Percentiles rank a stretch among this genome's conserved stretches.
These are phyloP conservation scores for Grammomys dolichurus DNA, from an alignment of 2,113 vertebrate species.

Conservation along the genomic window DNA sequence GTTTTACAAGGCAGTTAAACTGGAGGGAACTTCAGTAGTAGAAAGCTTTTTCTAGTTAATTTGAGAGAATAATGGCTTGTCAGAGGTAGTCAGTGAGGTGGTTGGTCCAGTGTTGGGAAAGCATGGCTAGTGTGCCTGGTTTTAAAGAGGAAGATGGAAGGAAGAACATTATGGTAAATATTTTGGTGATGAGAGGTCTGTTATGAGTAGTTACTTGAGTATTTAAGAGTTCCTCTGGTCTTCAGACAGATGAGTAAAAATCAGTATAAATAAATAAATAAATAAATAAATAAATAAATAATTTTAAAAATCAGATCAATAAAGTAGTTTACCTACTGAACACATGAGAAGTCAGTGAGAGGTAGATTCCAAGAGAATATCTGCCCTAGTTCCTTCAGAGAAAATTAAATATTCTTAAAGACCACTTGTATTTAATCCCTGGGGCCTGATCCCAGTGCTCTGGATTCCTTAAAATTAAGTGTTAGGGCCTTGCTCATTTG, in stretches of 20 bases:
- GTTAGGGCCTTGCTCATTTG: conserved; percentile 49
- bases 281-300: neutral
- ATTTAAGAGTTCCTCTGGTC: neutral
- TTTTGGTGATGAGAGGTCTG: neutral
- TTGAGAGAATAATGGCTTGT: neutral
- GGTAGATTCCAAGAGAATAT: neutral
- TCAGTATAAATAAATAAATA: neutral
- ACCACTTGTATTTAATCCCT: conserved; percentile 46
- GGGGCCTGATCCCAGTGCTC: neutral
- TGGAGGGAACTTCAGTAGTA: neutral
- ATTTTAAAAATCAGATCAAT: neutral
- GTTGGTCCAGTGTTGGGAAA: neutral
- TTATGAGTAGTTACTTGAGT: neutral
- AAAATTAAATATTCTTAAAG: conserved; percentile 56
- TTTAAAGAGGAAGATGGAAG: conserved; percentile 10
- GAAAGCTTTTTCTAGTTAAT: conserved; percentile 27
- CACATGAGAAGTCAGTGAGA: neutral
- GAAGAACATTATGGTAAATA: neutral
- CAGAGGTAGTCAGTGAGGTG: neutral
- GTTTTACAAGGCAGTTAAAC: neutral
- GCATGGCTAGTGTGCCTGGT: neutral
- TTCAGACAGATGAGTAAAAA: conserved; percentile 17
- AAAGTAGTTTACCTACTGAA: neutral
- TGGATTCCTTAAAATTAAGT: conserved; percentile 57
- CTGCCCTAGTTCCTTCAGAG: conserved; percentile 52